Conservation (phyloP, 2,888 invertebrate genomes). For the Drosophila mimetica region DNA sequence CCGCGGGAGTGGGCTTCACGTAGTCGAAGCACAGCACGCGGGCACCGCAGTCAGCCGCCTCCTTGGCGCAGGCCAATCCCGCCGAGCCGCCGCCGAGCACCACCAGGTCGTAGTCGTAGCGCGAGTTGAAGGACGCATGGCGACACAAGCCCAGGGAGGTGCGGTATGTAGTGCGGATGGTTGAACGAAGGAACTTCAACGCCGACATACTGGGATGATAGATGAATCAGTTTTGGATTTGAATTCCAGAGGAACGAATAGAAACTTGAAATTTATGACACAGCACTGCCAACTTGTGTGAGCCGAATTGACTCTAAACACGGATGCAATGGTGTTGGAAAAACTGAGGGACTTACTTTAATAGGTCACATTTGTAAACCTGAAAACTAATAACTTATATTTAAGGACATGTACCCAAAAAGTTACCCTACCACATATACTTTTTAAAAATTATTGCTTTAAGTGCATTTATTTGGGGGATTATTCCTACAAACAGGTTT, state of each 20-base stretch:
- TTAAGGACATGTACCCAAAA: too few relatives aligned
- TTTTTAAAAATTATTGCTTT: too few relatives aligned
- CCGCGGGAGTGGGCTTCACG: constrained; percentile 92
- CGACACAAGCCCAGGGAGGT: constrained; percentile 4
- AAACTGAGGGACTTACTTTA: too few relatives aligned
- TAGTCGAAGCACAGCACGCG: constrained; percentile 94
- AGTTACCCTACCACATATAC: too few relatives aligned
- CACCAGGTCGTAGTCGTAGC: constrained; percentile 94
- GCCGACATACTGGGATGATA: constrained; percentile 37
- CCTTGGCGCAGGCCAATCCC: constrained; percentile 97
- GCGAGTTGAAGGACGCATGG: not conserved
- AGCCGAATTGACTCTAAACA: not conserved
- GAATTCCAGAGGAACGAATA: not conserved
- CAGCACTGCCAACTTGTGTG: constrained; percentile 19
- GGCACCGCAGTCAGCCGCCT: constrained; percentile 90
- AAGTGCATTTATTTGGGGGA: too few relatives aligned
- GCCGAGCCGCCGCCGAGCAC: constrained; percentile 99
- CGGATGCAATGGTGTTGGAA: not conserved
- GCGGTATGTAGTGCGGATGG: not conserved
- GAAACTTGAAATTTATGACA: constrained; percentile 10
- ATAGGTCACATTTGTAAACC: too few relatives aligned
- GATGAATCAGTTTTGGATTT: not conserved
- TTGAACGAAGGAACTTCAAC: constrained; percentile 8
- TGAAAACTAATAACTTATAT: too few relatives aligned
- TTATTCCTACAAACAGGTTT: too few relatives aligned